A percentile compares a stretch with the other conserved stretches of the same genome.
Evolutionary conservation across 2,113 vertebrate species (phyloP).

Genomic region (Pipra filicauda): DNA sequence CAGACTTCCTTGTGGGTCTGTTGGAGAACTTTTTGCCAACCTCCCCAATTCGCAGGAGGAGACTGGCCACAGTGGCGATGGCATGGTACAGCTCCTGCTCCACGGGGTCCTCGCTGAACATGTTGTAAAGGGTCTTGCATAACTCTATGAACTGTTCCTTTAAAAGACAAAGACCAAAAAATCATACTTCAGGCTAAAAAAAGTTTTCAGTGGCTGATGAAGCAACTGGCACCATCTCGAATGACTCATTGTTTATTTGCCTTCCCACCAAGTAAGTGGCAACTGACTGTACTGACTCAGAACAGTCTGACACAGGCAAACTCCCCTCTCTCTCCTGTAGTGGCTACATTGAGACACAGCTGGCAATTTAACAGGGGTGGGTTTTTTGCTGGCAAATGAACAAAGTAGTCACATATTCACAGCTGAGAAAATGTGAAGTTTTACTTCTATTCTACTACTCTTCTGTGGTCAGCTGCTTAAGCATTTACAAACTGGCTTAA

Average conservation of each 20-base stretch:
- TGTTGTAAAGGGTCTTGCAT: constrained; percentile 97
- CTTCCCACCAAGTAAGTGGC: background rate
- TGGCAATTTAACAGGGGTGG: background rate
- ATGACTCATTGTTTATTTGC: background rate
- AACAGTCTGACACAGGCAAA: background rate
- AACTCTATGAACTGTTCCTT: constrained; percentile 98
- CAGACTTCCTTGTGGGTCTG: constrained; percentile 71
- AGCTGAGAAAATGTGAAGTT: background rate
- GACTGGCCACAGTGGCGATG: constrained; percentile 94
- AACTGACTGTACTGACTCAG: background rate
- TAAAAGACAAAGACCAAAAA: constrained; percentile 10
- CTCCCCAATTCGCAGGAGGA: constrained; percentile 92
- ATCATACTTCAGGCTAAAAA: background rate
- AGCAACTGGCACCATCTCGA: background rate
- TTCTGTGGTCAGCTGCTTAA: background rate
- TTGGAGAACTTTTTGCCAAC: constrained; percentile 91
- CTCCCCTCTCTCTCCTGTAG: background rate
- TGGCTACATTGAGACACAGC: background rate
- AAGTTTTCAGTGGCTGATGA: background rate
- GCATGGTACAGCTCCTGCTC: constrained; percentile 95
- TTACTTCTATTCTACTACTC: background rate
- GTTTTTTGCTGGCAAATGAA: background rate
- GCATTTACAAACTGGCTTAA: background rate
- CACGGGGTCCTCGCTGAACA: constrained; percentile 91
- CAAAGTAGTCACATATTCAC: background rate